Percentiles rank a stretch among this genome's conserved stretches.
These are phyloP conservation scores for Artibeus lituratus DNA, from an alignment of 2,797 vertebrate species.

Conservation along the genomic window DNA sequence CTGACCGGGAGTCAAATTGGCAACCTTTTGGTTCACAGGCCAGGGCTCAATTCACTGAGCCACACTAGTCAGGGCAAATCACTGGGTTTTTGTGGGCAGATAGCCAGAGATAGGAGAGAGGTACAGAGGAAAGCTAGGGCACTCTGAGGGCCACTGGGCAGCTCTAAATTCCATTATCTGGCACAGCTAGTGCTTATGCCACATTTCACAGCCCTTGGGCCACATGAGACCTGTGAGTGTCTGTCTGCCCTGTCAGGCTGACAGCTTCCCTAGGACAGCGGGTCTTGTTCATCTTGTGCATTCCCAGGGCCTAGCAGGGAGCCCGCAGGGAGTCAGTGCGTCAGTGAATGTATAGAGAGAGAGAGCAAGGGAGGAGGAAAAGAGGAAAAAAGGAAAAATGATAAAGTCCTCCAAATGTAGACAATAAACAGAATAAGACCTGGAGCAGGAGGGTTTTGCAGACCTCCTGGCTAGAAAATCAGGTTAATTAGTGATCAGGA, in stretches of 20 bases:
- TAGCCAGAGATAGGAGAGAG: background rate
- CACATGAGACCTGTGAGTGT: background rate
- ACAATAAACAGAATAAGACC: background rate
- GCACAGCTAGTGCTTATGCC: rapidly evolving
- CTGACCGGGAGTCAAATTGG: no score
- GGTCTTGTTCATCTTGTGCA: background rate
- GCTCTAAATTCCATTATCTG: background rate
- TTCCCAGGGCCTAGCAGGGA: background rate
- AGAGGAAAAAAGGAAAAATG: background rate
- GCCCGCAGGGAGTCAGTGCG: background rate
- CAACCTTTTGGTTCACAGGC: no score
- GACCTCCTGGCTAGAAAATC: background rate
- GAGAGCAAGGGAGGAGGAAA: background rate
- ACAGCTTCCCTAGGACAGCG: background rate
- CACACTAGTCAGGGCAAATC: background rate
- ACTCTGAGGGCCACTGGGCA: background rate
- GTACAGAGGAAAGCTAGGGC: background rate
- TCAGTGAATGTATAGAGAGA: no score
- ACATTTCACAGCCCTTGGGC: background rate
- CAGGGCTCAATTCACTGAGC: no score
- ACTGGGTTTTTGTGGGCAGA: background rate
- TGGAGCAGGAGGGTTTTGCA: background rate
- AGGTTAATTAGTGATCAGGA: background rate
- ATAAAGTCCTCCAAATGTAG: background rate
- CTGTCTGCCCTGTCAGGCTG: background rate